These are phyloP conservation scores for Drepana falcataria DNA, from an alignment of 2,888 invertebrate species.

Conservation along the genomic window DNA sequence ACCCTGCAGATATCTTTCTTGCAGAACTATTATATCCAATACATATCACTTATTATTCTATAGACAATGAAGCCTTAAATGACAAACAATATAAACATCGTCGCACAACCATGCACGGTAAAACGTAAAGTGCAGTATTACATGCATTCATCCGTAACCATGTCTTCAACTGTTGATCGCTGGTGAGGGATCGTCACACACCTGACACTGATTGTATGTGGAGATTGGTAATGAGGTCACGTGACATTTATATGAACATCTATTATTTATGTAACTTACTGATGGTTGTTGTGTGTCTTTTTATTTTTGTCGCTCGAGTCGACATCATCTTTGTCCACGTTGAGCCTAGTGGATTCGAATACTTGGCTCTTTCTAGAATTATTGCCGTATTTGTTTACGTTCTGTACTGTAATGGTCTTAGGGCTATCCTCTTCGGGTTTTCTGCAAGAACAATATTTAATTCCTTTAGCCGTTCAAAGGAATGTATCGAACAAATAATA, in stretches of 20 bases:
- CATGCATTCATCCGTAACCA: neutral
- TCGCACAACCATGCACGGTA: conserved; percentile 12
- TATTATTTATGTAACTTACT: conserved; percentile 53
- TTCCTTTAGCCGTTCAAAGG: conserved; percentile 30
- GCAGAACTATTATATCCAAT: too few species aligned
- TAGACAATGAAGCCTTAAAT: neutral
- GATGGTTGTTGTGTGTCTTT: conserved; percentile 58
- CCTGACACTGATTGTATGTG: conserved; percentile 30
- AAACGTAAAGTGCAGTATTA: conserved; percentile 4
- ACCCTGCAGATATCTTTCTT: too few species aligned
- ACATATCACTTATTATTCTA: too few species aligned
- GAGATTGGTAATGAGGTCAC: conserved; percentile 15
- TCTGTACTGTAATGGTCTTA: conserved; percentile 70
- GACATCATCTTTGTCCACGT: conserved; percentile 86
- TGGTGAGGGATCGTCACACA: conserved; percentile 16
- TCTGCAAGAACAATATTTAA: conserved; percentile 62
- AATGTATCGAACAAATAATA: conserved; percentile 5
- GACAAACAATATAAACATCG: conserved; percentile 12
- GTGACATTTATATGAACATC: conserved; percentile 14
- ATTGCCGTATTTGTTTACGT: conserved; percentile 65
- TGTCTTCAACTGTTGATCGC: neutral
- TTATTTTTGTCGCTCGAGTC: conserved; percentile 83
- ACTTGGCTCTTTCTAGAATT: conserved; percentile 81
- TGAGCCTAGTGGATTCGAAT: conserved; percentile 85
- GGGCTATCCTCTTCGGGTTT: conserved; percentile 70